phyloP scores from a whole-genome alignment of 1,140 invertebrate species.

The Andrena cerasifolii region DNA sequence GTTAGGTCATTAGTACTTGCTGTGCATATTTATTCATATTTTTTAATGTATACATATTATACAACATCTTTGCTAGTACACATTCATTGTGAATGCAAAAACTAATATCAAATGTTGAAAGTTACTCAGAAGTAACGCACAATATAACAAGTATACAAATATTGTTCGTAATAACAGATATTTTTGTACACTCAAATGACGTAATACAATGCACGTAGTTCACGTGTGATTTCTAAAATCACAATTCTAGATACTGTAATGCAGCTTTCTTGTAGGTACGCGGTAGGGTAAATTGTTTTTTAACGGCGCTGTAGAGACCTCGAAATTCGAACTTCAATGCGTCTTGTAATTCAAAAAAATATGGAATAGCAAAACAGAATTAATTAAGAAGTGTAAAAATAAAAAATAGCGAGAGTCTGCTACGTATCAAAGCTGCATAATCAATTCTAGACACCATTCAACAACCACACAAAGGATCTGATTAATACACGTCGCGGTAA shows the following conservation, averaged over 20 bases:
- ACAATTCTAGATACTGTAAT: slow-evolving; percentile 49
- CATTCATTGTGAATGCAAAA: slow-evolving; percentile 43
- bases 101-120: slow-evolving; percentile 18
- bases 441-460: slow-evolving; percentile 34
- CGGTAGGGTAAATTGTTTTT: slow-evolving; percentile 54
- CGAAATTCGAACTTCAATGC: neutral
- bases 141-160: slow-evolving; percentile 38
- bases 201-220: slow-evolving; percentile 44
- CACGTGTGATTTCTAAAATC: slow-evolving; percentile 29
- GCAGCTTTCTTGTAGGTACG: slow-evolving; percentile 61
- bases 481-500: slow-evolving; percentile 15
- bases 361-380: no score
- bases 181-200: slow-evolving; percentile 44
- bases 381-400: neutral
- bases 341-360: no score
- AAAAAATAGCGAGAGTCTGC: neutral
- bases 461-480: slow-evolving; percentile 16
- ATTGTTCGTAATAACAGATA: slow-evolving; percentile 45
- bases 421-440: slow-evolving; percentile 55
- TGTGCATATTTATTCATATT: slow-evolving; percentile 58
- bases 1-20: slow-evolving; percentile 48
- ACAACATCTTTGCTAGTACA: slow-evolving; percentile 51
- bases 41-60: slow-evolving; percentile 42
- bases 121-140: slow-evolving; percentile 35
- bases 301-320: slow-evolving; percentile 5